These are phyloP conservation scores for Panurus biarmicus DNA, from an alignment of 2,113 vertebrate species.

Conservation along the genomic window DNA sequence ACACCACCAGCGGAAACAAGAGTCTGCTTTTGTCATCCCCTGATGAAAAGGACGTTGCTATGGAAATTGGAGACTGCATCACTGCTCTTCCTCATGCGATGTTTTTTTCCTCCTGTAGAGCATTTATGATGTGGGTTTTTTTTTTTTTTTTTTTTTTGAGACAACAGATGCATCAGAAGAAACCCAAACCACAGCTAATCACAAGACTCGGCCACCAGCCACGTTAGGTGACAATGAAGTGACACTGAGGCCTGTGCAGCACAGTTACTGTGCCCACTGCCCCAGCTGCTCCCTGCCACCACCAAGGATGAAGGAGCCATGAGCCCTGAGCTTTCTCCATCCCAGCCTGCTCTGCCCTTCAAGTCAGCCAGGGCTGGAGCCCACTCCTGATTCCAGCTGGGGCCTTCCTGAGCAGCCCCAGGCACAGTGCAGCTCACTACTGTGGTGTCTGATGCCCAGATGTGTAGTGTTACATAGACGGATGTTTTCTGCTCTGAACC, in stretches of 20 bases:
- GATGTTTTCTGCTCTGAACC: neutral
- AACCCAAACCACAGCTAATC: neutral
- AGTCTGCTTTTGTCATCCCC: slow-evolving; percentile 34
- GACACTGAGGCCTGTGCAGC: neutral
- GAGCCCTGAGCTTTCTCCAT: neutral
- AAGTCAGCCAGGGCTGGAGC: accelerated
- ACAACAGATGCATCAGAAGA: slow-evolving; percentile 23
- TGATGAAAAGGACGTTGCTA: slow-evolving; percentile 51
- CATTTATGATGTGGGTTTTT: neutral
- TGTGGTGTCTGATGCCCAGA: accelerated
- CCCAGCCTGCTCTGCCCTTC: neutral
- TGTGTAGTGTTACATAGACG: accelerated
- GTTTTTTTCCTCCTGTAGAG: neutral
- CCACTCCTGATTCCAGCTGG: neutral
- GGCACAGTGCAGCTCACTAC: accelerated
- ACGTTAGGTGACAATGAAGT: neutral
- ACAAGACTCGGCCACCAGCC: neutral
- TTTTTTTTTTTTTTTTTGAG: no score
- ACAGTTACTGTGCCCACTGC: accelerated
- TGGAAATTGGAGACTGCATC: slow-evolving; percentile 52
- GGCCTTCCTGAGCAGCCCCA: neutral
- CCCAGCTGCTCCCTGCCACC: neutral
- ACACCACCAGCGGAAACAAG: neutral
- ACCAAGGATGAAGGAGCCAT: accelerated
- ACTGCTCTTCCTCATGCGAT: neutral